A percentile compares a stretch with the other conserved stretches of the same genome.
phyloP scores from a whole-genome alignment of 2,888 invertebrate genomes.

The Metopia argyrocephala region DNA sequence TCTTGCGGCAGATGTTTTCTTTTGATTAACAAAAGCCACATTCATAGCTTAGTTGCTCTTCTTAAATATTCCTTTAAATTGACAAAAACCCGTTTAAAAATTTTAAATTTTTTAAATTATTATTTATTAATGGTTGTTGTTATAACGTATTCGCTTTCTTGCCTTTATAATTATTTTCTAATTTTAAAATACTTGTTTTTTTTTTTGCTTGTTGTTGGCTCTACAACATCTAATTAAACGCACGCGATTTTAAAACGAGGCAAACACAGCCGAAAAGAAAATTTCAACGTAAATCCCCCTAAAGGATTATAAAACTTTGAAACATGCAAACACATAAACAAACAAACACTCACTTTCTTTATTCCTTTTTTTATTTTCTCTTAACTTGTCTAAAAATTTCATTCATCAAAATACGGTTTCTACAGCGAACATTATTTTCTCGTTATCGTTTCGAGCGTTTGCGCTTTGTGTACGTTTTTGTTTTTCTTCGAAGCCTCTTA shows the following conservation, averaged over 20 bases:
- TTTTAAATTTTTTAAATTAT: no score
- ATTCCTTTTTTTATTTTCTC: not conserved
- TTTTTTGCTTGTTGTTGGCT: not conserved
- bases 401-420: not conserved
- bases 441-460: constrained; percentile 43
- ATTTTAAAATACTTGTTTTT: constrained; percentile 13
- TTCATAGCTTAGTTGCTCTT: no score
- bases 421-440: constrained; percentile 1
- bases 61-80: no score
- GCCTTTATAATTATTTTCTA: constrained; percentile 32
- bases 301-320: constrained; percentile 21
- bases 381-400: not conserved
- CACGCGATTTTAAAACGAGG: constrained; percentile 48
- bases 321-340: no score
- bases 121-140: no score
- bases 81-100: no score
- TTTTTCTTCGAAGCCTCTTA: not conserved
- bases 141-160: no score
- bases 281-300: constrained; percentile 12
- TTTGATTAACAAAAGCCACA: not conserved
- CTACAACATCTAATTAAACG: constrained; percentile 45
- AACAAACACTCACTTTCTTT: constrained; percentile 1
- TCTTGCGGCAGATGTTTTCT: constrained; percentile 53
- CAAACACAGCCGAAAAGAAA: constrained; percentile 14
- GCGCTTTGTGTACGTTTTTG: constrained; percentile 44